Percentiles rank a stretch among this genome's conserved stretches.
Conservation (phyloP, 1,140 invertebrate genomes). For the Globodera ellingtonae region DNA sequence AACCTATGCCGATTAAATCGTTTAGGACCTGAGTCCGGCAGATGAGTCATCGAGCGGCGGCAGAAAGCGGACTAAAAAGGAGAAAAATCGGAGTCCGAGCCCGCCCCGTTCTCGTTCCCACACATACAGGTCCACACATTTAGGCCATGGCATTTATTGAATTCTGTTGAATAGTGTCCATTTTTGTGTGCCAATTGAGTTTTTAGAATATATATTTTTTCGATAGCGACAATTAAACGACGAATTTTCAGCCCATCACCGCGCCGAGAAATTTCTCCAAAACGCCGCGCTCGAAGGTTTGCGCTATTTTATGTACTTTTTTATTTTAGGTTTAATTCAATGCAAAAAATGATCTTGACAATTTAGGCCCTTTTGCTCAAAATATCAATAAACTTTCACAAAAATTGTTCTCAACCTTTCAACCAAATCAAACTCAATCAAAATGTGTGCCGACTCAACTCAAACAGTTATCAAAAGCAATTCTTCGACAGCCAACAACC, state of each 20-base stretch:
- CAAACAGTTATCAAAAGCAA: slow-evolving; percentile 8
- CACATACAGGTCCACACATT: slow-evolving; percentile 18
- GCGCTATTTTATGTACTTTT: background rate
- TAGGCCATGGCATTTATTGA: no score
- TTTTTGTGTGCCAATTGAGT: no score
- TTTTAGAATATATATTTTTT: no score
- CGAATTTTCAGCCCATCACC: slow-evolving; percentile 16
- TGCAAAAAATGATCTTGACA: slow-evolving; percentile 3
- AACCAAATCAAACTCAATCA: slow-evolving; percentile 24
- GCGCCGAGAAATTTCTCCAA: slow-evolving; percentile 20
- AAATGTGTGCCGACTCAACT: slow-evolving; percentile 7
- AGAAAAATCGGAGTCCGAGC: slow-evolving; percentile 5
- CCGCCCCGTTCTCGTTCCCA: slow-evolving; percentile 26
- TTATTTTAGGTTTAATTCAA: slow-evolving; percentile 15
- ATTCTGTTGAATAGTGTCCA: no score
- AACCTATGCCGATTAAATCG: background rate
- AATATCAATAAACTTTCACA: slow-evolving; percentile 7
- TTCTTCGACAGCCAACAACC: slow-evolving; percentile 15
- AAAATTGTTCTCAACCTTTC: slow-evolving; percentile 10
- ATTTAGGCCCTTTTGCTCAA: slow-evolving; percentile 10
- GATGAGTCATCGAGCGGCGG: background rate
- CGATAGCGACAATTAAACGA: no score
- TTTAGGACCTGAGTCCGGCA: slow-evolving; percentile 20
- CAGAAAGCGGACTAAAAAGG: slow-evolving; percentile 1
- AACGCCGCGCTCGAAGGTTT: slow-evolving; percentile 16